Conservation (phyloP, 2,113 vertebrate species). For the Coptodon bakossiorum region DNA sequence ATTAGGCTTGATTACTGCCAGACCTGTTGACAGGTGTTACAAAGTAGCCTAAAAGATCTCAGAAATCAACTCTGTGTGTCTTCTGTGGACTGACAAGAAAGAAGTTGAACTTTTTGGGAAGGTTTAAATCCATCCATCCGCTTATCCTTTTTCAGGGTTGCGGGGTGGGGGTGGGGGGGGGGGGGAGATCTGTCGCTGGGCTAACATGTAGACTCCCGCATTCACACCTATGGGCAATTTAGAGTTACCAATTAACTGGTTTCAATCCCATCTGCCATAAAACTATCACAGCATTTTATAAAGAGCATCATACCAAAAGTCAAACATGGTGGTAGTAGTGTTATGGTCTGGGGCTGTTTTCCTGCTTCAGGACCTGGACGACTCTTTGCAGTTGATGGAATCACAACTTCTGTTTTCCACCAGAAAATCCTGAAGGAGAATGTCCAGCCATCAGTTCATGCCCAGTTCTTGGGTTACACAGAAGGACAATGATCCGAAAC, state of each 20-base stretch:
- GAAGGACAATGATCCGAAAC: not conserved
- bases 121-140: not conserved
- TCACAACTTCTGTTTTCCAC: not conserved
- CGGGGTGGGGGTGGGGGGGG: not conserved
- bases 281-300: not conserved
- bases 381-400: accelerated
- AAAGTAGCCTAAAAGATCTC: not conserved
- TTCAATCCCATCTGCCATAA: accelerated
- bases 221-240: not conserved
- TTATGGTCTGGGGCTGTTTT: not conserved
- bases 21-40: not conserved
- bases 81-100: not conserved
- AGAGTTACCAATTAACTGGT: not conserved
- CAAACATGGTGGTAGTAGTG: not conserved
- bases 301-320: not conserved
- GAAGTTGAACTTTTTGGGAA: not conserved
- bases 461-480: not conserved
- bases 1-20: not conserved
- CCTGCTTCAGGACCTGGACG: accelerated
- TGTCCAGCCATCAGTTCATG: not conserved
- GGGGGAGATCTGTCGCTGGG: not conserved
- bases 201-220: not conserved
- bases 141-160: accelerated
- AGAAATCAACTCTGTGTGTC: not conserved
- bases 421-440: not conserved